Conservation (phyloP, 2,797 vertebrate genomes). For the Thripadectes ignobilis region DNA sequence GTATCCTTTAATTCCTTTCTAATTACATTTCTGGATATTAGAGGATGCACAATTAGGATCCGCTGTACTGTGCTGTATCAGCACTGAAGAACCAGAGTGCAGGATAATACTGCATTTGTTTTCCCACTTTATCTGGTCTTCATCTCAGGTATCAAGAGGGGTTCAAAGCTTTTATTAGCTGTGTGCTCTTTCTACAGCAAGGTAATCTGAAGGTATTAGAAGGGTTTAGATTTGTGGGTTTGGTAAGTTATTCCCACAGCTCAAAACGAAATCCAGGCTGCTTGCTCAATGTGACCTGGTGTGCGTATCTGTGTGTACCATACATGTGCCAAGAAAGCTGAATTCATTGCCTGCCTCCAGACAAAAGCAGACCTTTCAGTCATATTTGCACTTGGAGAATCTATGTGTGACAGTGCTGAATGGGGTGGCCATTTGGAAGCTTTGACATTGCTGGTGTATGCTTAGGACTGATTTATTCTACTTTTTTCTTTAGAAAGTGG, state of each 20-base stretch:
- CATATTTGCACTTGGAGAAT: background rate
- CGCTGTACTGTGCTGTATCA: background rate
- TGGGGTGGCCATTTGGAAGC: background rate
- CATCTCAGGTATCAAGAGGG: background rate
- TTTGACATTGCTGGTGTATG: background rate
- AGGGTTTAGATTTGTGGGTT: background rate
- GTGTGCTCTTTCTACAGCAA: background rate
- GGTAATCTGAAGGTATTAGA: background rate
- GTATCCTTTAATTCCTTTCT: background rate
- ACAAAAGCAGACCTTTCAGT: background rate
- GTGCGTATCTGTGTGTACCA: background rate
- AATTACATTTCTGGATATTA: slow-evolving; percentile 22
- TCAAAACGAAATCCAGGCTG: background rate
- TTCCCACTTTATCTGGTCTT: background rate
- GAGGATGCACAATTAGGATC: background rate
- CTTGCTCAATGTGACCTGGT: fast-evolving
- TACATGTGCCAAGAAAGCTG: background rate
- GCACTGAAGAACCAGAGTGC: background rate
- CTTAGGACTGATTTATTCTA: background rate
- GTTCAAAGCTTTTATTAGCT: slow-evolving; percentile 17
- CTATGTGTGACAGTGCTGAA: background rate
- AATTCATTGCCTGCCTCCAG: background rate
- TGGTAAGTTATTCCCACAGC: background rate
- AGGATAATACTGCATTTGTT: background rate
- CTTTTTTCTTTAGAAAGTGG: background rate